Percentiles rank a stretch among this genome's conserved stretches.
Conservation (phyloP, 2,797 vertebrate species). For the Tenualosa ilisha region DNA sequence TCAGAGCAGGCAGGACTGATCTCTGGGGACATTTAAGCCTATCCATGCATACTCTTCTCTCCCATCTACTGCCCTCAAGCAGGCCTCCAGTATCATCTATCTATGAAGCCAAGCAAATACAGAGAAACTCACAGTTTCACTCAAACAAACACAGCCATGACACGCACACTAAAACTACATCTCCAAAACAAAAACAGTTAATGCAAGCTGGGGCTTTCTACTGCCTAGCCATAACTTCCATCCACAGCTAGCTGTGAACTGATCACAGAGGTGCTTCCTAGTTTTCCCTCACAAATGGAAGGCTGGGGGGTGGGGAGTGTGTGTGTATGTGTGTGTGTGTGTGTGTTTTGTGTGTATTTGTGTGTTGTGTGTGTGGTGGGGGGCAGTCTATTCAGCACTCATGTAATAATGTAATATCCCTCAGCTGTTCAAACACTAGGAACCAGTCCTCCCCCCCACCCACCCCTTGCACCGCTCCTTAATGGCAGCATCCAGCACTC, state of each 20-base stretch:
- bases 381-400: constrained; percentile 60
- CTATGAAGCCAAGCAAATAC: constrained; percentile 66
- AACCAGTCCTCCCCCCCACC: not conserved
- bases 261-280: constrained; percentile 68
- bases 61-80: not conserved
- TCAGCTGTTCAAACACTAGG: constrained; percentile 73
- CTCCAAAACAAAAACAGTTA: constrained; percentile 77
- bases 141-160: constrained; percentile 68
- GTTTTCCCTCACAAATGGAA: constrained; percentile 71
- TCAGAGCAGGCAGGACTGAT: not conserved
- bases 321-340: constrained; percentile 7
- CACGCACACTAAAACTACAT: constrained; percentile 67
- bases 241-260: constrained; percentile 64
- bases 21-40: not conserved
- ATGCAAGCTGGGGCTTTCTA: constrained; percentile 61
- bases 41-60: not conserved
- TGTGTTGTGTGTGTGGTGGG: constrained; percentile 36
- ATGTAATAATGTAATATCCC: constrained; percentile 73
- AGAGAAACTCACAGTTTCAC: constrained; percentile 46
- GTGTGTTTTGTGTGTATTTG: not conserved
- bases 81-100: constrained; percentile 30
- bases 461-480: not conserved
- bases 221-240: constrained; percentile 57
- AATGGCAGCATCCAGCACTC: constrained; percentile 23
- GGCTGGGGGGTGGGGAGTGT: constrained; percentile 45